phyloP scores from a whole-genome alignment of 2,888 invertebrate species.

The Plagodis dolabraria region DNA sequence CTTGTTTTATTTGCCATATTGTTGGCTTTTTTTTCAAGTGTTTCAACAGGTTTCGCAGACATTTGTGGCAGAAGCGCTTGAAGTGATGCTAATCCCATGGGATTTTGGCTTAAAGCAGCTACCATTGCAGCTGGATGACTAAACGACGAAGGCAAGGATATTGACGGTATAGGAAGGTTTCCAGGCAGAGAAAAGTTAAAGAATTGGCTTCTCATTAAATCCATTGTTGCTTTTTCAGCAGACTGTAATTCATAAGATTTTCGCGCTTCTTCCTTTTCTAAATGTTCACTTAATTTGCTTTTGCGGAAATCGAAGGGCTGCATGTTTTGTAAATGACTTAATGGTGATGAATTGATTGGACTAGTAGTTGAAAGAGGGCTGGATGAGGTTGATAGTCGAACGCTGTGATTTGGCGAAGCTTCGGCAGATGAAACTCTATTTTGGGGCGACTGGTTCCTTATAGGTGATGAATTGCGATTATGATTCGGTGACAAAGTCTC shows the following conservation, averaged over 20 bases:
- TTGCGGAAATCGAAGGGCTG: slow-evolving; percentile 97
- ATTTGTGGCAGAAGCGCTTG: slow-evolving; percentile 87
- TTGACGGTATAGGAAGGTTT: slow-evolving; percentile 86
- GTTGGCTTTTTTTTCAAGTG: slow-evolving; percentile 69
- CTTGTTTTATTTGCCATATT: slow-evolving; percentile 56
- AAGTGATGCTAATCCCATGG: slow-evolving; percentile 86
- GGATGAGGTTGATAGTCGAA: slow-evolving; percentile 76
- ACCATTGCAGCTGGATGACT: slow-evolving; percentile 88
- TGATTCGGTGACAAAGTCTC: slow-evolving; percentile 66
- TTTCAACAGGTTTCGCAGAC: slow-evolving; percentile 78
- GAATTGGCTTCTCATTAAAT: slow-evolving; percentile 87
- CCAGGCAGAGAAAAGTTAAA: slow-evolving; percentile 85
- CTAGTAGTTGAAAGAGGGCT: slow-evolving; percentile 82
- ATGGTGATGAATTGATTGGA: slow-evolving; percentile 89
- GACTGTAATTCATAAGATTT: slow-evolving; percentile 74
- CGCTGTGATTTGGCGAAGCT: slow-evolving; percentile 71
- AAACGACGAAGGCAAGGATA: slow-evolving; percentile 79
- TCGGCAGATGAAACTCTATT: slow-evolving; percentile 68
- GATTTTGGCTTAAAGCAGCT: slow-evolving; percentile 85
- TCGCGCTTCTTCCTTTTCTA: slow-evolving; percentile 70
- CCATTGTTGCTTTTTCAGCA: slow-evolving; percentile 79
- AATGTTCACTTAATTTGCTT: slow-evolving; percentile 63
- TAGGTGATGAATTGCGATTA: slow-evolving; percentile 53
- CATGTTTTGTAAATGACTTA: slow-evolving; percentile 96
- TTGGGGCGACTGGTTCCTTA: slow-evolving; percentile 58